Evolutionary conservation across 2,113 vertebrate genomes (phyloP), one percentile per base, ranked within the genome.

Genomic region (Poecile atricapillus): DNA sequence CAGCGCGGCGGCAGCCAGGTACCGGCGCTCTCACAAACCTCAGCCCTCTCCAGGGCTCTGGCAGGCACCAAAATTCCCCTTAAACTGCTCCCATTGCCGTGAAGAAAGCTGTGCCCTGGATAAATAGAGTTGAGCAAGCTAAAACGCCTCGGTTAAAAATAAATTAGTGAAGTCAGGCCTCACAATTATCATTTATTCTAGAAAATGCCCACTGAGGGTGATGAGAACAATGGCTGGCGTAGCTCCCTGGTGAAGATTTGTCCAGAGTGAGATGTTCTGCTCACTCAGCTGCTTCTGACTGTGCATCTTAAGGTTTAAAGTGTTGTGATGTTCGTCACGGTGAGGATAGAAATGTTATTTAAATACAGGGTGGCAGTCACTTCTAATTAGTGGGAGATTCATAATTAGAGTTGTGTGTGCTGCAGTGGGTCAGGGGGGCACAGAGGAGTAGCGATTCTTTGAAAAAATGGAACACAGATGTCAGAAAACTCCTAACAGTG

Each of bases 1-100:
- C 87, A 44, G 55, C 9, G 7, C 50, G 0, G 7, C 88, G 1
- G 60, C 84, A 50, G 96, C 83, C 98, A 99, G 98, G 99, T 99
- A 31, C 4, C 4, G 44, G 11, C 6, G 19, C 10, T 4, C 1
- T 3, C 14, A 4, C 44, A 16, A 13, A 63, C 46, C 39, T 11
- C 37, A 28, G 28, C 62, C 24, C 22, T 6, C 18, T 27, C 25
- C 2, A 1, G 62, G 33, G 35, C 44, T 30, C 37, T 22, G 31
- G 2, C 15, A 89, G 53, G 39, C 25, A 22, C 23, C 8, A 3
- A 7, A n/a, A 23, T 33, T 67, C 62, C 19, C 8, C 0, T 64
- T 11, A 12, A 83, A 44, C 10, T 5, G 2, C 13, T 28, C 20
- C 10, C 39, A 11, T 17, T 39, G 56, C 5, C 2, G 2, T 1